Percentiles rank a stretch among this genome's conserved stretches.
Conservation (phyloP, 2,888 invertebrate species). For the Lasioglossum morio region DNA sequence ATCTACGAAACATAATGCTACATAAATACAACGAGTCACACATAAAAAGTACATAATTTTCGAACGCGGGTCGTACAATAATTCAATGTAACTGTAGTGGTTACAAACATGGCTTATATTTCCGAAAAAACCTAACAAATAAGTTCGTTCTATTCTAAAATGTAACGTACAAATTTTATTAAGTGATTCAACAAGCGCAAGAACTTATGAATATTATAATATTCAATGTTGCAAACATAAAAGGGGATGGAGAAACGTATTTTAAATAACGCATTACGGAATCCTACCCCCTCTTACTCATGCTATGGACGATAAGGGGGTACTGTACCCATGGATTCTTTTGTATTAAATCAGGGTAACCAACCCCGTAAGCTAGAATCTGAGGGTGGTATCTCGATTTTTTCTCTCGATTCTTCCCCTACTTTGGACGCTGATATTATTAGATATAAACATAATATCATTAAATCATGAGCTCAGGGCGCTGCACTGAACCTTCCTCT, state of each 20-base stretch:
- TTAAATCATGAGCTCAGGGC: too few species aligned
- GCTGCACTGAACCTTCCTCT: too few species aligned
- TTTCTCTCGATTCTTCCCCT: too few species aligned
- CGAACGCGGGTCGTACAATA: background rate
- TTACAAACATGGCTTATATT: background rate
- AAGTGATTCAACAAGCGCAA: background rate
- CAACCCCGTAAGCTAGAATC: too few species aligned
- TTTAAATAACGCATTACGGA: slow-evolving; percentile 4
- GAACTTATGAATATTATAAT: background rate
- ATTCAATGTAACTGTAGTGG: background rate
- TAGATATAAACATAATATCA: too few species aligned
- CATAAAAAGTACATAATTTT: background rate
- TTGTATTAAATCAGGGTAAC: too few species aligned
- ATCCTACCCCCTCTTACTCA: slow-evolving; percentile 30
- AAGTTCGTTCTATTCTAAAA: background rate
- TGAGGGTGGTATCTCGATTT: too few species aligned
- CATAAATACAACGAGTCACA: background rate
- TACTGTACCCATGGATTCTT: too few species aligned
- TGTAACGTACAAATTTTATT: background rate
- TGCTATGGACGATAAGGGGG: slow-evolving; percentile 39
- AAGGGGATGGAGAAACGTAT: background rate
- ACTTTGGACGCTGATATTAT: too few species aligned
- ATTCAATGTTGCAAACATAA: background rate
- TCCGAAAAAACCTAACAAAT: background rate
- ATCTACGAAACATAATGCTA: background rate